phyloP scores from a whole-genome alignment of 2,113 vertebrate genomes.

The Syrrhaptes paradoxus region DNA sequence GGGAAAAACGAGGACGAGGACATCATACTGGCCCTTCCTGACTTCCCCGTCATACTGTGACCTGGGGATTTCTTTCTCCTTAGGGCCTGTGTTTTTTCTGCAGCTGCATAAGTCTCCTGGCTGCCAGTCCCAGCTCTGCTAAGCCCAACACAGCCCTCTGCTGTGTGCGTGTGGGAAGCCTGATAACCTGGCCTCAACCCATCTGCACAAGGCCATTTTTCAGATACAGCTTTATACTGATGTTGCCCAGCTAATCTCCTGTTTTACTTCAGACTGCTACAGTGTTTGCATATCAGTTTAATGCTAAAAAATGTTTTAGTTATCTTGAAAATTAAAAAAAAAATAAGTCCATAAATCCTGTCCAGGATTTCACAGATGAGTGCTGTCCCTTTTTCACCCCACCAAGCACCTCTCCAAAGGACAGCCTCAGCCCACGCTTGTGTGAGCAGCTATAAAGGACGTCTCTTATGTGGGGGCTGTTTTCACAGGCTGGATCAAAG shows the following conservation, averaged over 20 bases:
- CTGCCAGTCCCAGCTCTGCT: neutral
- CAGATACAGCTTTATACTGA: neutral
- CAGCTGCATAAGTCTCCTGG: neutral
- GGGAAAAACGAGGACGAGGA: neutral
- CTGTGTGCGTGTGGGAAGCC: neutral
- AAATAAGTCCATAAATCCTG: neutral
- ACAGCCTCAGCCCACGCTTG: neutral
- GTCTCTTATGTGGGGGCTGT: neutral
- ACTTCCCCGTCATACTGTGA: neutral
- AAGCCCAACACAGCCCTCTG: conserved; percentile 45
- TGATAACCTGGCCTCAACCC: neutral
- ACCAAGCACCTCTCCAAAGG: neutral
- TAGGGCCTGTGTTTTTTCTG: neutral
- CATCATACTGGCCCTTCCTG: neutral
- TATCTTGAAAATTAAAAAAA: neutral
- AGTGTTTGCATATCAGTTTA: neutral
- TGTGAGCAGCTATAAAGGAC: neutral
- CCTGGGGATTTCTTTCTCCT: neutral
- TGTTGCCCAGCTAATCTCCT: neutral
- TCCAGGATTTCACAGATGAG: neutral
- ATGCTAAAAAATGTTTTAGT: neutral
- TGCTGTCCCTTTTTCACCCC: neutral
- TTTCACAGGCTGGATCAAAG: neutral
- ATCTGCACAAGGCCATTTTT: accelerated
- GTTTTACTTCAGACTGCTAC: neutral